Base-by-base conservation (phyloP, 1,140 invertebrate genomes). In the Asbolus verrucosus region DNA sequence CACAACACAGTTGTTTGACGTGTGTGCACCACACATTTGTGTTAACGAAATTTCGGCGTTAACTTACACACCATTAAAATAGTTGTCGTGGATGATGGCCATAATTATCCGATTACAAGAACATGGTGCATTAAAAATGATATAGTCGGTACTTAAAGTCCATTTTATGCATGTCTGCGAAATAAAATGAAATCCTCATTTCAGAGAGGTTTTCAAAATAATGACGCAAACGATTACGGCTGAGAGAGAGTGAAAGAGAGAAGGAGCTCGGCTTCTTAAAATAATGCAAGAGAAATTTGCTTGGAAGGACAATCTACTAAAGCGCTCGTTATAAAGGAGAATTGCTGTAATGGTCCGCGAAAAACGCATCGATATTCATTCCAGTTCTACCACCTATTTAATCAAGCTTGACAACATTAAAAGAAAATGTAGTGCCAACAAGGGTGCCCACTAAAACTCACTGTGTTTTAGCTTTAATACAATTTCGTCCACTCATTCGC, bases 161-260 rank as follows among this genome's bases (percentile, higher is more conserved):
- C 46, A 54, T 54, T 54, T 54, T 54, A 54, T 54, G 46, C 46
- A 54, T 54, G 46, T 54, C 21, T 19, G 46, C 6, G 11, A 54
- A 16, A 54, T 54, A 54, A 54, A 54, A 54, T 54, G 46, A 54
- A 54, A 54, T 54, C 46, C 46, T 54, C 46, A 54, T 54, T 54
- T 54, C 9, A 11, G 11, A 54, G 46, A 9, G 46, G 46, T 54
- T 54, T 54, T 13, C 19, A 54, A n/a, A 24, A 54, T 54, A 54
- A 54, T 27, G 46, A 54, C 46, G 46, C 46, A 54, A 54, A 54
- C 46, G 27, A 54, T 54, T 54, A 54, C 46, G 11, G 19, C 9
- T 13, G 21, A 6, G 21, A 54, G 41, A 18, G 46, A 54, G 4
- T 13, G 21, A 6, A 11, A 54, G 41, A 18, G 46, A 54, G 4